These are phyloP conservation scores for Phymatocera aterrima DNA, from an alignment of 2,888 invertebrate genomes.

Conservation along the genomic window DNA sequence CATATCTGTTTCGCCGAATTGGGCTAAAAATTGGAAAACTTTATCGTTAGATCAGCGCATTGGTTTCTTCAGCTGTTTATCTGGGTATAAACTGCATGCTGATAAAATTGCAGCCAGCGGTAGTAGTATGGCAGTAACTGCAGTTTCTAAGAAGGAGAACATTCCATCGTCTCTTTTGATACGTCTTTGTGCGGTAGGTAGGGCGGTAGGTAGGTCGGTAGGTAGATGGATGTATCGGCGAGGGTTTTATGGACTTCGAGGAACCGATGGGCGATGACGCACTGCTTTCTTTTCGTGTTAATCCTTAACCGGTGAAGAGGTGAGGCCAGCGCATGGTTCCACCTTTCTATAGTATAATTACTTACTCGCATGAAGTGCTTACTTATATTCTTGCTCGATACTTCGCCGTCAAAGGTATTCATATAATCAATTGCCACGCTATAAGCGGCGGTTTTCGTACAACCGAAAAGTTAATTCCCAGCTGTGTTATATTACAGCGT, in stretches of 20 bases:
- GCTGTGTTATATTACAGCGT: too few relatives aligned
- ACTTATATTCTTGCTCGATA: background rate
- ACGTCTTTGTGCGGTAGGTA: background rate
- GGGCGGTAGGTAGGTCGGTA: background rate
- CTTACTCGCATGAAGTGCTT: too few relatives aligned
- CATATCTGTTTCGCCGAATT: background rate
- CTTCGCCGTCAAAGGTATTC: background rate
- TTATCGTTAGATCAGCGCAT: background rate
- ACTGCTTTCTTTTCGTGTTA: constrained; percentile 26
- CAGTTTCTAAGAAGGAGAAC: background rate
- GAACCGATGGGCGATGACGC: constrained; percentile 28
- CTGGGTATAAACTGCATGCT: background rate
- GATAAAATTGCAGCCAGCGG: constrained; percentile 1
- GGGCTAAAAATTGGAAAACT: background rate
- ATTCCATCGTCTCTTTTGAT: background rate
- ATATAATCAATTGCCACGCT: constrained; percentile 1
- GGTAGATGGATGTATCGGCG: too few relatives aligned
- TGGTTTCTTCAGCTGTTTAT: background rate
- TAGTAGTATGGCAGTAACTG: too few relatives aligned
- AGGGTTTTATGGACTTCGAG: background rate
- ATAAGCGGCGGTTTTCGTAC: too few relatives aligned
- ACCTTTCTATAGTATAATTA: background rate
- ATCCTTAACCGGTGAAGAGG: constrained; percentile 7
- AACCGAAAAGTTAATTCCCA: too few relatives aligned
- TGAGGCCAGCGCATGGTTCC: background rate